Base-by-base conservation (phyloP, 2,113 vertebrate genomes). In the Corapipo altera region DNA sequence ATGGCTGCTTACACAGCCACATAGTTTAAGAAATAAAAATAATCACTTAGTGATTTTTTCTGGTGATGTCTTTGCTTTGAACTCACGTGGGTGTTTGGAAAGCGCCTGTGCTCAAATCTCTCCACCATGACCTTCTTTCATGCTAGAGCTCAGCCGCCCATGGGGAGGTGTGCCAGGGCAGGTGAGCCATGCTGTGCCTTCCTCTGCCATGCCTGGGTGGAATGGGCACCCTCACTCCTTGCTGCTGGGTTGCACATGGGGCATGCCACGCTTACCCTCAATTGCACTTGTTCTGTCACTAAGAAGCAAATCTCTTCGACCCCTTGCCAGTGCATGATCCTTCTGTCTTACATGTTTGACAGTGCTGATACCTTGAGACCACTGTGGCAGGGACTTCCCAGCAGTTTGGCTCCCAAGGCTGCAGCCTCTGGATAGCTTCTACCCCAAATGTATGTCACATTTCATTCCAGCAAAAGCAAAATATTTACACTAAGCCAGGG, bases 401-500 rank as follows among this genome's bases (percentile, higher is more conserved):
- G 92, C 21, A 54, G 77, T 18, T 94, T 85, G 3, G 69, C 92
- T 97, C 74, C 79, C 0, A 5, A 83, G 89, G 70, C 92, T n/a
- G 14, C 89, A 95, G 90, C 77, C 93, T 93, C 96, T 97, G 97
- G 95, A 97, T 91, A 92, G 55, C 90, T 96, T 97, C 97, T 95
- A 97, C 92, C 70, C 66, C 75, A 72, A 91, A 96, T 70, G 76
- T 90, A 95, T 95, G 95, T 97, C 96, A 94, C 91, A 91, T 96
- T 97, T 97, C 93, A 93, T 97, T 95, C 95, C 89, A 97, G 71
- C 1, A 3, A 94, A 97, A 97, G 95, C 91, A 97, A 96, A 97
- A 97, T 97, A 96, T 97, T 97, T 97, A 97, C 79, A 91, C 85
- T 93, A 80, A 97, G 81, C 77, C 82, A 70, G 79, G 96, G 96